Percentiles rank a stretch among this genome's conserved stretches.
Evolutionary conservation across 2,113 vertebrate genomes (phyloP).

Genomic region (Dasyurus viverrinus): DNA sequence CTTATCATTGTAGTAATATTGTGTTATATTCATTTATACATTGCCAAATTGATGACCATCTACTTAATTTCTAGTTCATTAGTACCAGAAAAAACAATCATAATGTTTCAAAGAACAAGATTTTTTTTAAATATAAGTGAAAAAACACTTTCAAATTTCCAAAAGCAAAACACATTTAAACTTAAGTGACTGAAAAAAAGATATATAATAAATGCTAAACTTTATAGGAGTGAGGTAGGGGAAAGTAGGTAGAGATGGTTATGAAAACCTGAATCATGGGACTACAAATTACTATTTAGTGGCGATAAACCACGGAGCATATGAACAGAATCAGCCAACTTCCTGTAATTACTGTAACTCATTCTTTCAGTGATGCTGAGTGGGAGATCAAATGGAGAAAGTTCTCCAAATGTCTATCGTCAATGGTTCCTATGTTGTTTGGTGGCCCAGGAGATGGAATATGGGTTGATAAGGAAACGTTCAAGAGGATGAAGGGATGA

Average conservation of each 20-base stretch:
- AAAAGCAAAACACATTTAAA: neutral
- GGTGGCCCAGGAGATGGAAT: neutral
- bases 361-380: neutral
- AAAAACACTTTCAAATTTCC: neutral
- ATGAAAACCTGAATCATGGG: neutral
- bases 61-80: neutral
- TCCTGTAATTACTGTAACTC: neutral
- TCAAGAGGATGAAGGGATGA: neutral
- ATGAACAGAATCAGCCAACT: neutral
- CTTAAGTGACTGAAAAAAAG: neutral
- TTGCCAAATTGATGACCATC: neutral
- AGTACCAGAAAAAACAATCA: neutral
- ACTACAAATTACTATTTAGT: slow-evolving; percentile 1
- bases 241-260: neutral
- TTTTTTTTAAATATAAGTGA: neutral
- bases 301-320: neutral
- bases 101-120: neutral
- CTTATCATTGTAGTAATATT: neutral
- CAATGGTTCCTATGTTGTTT: neutral
- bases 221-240: neutral
- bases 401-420: neutral
- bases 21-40: neutral
- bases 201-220: neutral
- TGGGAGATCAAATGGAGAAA: neutral
- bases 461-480: neutral